Base-by-base conservation (phyloP, 2,797 vertebrate species). In the Spinibarbus caldwelli region DNA sequence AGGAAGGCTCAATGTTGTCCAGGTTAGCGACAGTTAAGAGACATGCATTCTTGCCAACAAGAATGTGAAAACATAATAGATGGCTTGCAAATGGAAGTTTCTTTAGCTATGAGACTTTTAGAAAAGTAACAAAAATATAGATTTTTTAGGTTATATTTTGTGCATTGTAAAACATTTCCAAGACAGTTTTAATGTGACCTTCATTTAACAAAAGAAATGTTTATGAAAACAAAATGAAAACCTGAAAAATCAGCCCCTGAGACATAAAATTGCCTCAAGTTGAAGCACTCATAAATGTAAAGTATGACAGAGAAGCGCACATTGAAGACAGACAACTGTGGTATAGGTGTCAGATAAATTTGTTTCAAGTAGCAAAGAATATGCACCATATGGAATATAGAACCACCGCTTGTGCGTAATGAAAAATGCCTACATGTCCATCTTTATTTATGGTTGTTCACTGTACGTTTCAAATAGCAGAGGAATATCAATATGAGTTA, bases 391-490 rank as follows among this genome's bases (percentile, higher is more conserved):
- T 80, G 64, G 41, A 79, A 67, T 73, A 59, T 21, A 41, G 71
- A 80, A 52, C 11, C 45, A 36, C 66, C 52, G 54, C 49, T 82
- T 68, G 71, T 38, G 9, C 9, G 66, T 67, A 82, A 83, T 80
- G 77, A 72, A 72, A 62, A 82, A 71, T 77, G 75, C 73, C 64
- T 85, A 29, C 70, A 88, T 78, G 84, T 87, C 88, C 43, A 36
- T 91, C 84, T 88, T 87, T 86, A 88, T 91, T 88, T 82, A 87
- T 76, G 72, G 47, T 31, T 59, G 45, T 78, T 85, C 78, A 45
- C 80, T 79, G 68, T 72, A 87, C 31, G 29, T 36, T 82, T 80
- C 45, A 72, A 36, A 49, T 79, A 70, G 84, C 87, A 73, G 80
- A 59, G 29, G 14, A 76, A 85, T 57, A 85, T 89, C 81, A 88